phyloP scores from a whole-genome alignment of 2,888 invertebrate species.

The Trisateles emortualis region DNA sequence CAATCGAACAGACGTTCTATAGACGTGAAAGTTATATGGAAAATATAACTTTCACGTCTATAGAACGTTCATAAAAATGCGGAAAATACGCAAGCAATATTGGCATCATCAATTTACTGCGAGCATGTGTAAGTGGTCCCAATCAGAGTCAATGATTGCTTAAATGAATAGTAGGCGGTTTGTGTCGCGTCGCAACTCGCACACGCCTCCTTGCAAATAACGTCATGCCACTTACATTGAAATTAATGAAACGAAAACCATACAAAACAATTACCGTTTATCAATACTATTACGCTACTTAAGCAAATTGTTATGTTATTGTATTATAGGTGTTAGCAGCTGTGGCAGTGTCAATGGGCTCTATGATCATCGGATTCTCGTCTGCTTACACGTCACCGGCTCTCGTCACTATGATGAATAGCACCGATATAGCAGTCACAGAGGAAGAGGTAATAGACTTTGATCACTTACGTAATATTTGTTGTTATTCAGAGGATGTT shows the following conservation, averaged over 20 bases:
- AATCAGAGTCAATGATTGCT: constrained; percentile 79
- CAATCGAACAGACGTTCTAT: not conserved
- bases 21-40: not conserved
- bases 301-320: constrained; percentile 5
- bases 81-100: constrained; percentile 37
- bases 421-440: constrained; percentile 86
- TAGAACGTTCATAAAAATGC: constrained; percentile 8
- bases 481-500: not conserved
- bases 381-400: constrained; percentile 97
- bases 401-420: constrained; percentile 90
- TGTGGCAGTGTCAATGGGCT: constrained; percentile 94
- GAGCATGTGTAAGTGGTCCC: constrained; percentile 61
- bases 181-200: constrained; percentile 52
- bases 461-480: not conserved
- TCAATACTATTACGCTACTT: constrained; percentile 22
- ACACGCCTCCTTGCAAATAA: constrained; percentile 69
- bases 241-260: constrained; percentile 36
- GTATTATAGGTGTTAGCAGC: constrained; percentile 90
- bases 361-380: constrained; percentile 95
- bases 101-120: constrained; percentile 43
- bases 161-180: constrained; percentile 73
- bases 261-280: constrained; percentile 29
- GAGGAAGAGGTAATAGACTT: constrained; percentile 86
- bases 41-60: not conserved
- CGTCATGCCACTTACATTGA: constrained; percentile 52